Percentiles rank a stretch among this genome's conserved stretches.
phyloP scores from a whole-genome alignment of 2,113 vertebrate genomes.

The Numenius arquata region DNA sequence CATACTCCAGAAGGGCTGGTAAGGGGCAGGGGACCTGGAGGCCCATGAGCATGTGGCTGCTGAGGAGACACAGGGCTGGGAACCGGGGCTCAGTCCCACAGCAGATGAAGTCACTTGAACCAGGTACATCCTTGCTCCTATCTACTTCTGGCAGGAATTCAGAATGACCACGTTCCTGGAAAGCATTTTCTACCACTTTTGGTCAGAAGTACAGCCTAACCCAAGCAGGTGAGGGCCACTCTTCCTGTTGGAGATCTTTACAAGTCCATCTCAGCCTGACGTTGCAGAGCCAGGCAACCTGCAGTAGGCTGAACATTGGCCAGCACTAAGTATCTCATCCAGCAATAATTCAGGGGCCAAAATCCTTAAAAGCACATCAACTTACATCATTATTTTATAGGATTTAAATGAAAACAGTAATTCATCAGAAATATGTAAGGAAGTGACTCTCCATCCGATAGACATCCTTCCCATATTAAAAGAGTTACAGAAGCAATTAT shows the following conservation, averaged over 20 bases:
- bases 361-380: not conserved
- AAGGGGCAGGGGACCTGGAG: not conserved
- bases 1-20: not conserved
- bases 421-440: not conserved
- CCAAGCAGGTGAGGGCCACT: not conserved
- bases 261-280: not conserved
- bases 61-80: not conserved
- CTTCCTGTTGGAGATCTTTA: not conserved
- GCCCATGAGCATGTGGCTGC: not conserved
- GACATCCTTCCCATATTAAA: not conserved
- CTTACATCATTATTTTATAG: not conserved
- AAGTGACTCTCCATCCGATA: not conserved
- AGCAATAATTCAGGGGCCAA: not conserved
- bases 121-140: not conserved
- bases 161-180: not conserved
- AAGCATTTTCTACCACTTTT: not conserved
- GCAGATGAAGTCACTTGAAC: not conserved
- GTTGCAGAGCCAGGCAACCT: not conserved
- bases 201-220: not conserved
- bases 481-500: not conserved
- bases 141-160: not conserved
- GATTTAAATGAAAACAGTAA: slow-evolving; percentile 8
- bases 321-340: not conserved
- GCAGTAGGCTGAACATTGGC: not conserved
- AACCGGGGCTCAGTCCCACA: not conserved